phyloP scores from a whole-genome alignment of 2,113 vertebrate genomes.

The Osmerus eperlanus region DNA sequence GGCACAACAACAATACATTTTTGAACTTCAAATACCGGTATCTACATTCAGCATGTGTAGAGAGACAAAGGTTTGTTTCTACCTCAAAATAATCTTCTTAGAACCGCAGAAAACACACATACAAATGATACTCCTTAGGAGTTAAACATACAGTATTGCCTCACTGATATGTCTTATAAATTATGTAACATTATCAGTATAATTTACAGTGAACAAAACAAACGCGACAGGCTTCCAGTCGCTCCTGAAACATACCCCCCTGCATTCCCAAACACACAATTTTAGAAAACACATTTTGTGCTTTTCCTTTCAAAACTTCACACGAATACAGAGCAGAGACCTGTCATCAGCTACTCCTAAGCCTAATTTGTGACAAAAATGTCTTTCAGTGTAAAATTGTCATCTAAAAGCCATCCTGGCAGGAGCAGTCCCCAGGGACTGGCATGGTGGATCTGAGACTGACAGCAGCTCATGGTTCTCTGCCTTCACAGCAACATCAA shows the following conservation, averaged over 20 bases:
- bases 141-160: conserved; percentile 7
- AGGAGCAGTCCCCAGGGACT: not conserved
- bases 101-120: no score
- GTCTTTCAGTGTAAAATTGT: conserved; percentile 23
- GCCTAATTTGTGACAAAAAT: conserved; percentile 50
- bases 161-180: conserved; percentile 7
- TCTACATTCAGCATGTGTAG: not conserved
- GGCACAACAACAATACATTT: conserved; percentile 1
- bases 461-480: conserved; percentile 1
- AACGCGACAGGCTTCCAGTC: conserved; percentile 13
- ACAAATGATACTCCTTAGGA: not conserved
- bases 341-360: not conserved
- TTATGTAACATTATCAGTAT: conserved; percentile 13
- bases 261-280: not conserved
- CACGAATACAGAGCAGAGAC: conserved; percentile 5
- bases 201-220: conserved; percentile 19
- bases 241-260: not conserved
- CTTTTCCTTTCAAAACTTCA: conserved; percentile 9
- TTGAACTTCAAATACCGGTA: conserved; percentile 6
- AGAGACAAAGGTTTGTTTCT: no score
- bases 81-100: no score
- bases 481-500: not conserved
- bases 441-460: not conserved
- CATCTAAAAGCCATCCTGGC: conserved; percentile 25
- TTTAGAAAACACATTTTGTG: conserved; percentile 10